A percentile compares a stretch with the other conserved stretches of the same genome.
These are phyloP conservation scores for Hylia prasina DNA, from an alignment of 2,113 vertebrate genomes.

Conservation along the genomic window DNA sequence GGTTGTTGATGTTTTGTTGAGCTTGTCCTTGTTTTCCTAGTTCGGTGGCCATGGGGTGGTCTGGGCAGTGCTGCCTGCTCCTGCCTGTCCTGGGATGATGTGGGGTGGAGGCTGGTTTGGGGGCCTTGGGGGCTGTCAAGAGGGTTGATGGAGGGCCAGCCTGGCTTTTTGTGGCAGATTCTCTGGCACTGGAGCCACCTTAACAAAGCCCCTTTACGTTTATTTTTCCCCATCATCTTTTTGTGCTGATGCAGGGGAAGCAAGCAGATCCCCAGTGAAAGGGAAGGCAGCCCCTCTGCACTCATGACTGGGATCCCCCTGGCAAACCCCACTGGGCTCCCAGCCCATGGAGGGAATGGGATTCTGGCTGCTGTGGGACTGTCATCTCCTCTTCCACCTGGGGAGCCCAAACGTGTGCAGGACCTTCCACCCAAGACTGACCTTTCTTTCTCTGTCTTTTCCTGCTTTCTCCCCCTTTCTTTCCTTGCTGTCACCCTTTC, in stretches of 20 bases:
- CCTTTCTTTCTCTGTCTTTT: slow-evolving; percentile 17
- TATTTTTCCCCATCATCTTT: not conserved
- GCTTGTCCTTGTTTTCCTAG: not conserved
- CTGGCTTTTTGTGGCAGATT: not conserved
- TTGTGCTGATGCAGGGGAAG: not conserved
- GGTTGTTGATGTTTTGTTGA: not conserved
- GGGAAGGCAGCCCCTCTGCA: not conserved
- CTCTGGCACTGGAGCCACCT: not conserved
- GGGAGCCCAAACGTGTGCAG: not conserved
- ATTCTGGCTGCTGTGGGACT: not conserved
- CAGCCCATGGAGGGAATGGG: not conserved
- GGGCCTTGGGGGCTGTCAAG: not conserved
- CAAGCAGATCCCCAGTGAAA: not conserved
- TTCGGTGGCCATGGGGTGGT: accelerated
- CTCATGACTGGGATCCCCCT: not conserved
- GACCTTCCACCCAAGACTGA: not conserved
- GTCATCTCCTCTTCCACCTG: not conserved
- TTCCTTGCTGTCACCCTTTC: not conserved
- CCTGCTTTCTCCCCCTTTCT: slow-evolving; percentile 11
- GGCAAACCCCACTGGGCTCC: not conserved
- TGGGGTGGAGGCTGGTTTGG: accelerated
- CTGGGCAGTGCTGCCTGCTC: not conserved
- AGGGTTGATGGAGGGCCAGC: not conserved
- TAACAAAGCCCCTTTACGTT: not conserved
- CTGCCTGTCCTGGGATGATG: not conserved